A percentile compares a stretch with the other conserved stretches of the same genome.
phyloP scores from a whole-genome alignment of 2,888 invertebrate genomes.

The Ophioninae sp. region DNA sequence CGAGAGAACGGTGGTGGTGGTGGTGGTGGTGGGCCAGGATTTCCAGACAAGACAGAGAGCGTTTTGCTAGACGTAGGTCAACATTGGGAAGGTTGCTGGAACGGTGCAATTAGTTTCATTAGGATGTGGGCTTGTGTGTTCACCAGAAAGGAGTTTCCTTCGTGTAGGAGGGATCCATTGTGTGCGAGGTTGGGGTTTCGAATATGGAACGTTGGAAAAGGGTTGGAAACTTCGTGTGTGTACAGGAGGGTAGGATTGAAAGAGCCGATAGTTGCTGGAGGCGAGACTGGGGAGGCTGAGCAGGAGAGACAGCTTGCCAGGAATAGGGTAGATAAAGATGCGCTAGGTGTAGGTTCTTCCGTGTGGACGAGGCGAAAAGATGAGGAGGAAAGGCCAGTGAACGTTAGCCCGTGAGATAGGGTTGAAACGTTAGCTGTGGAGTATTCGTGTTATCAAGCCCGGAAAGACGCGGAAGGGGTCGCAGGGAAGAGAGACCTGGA shows the following conservation, averaged over 20 bases:
- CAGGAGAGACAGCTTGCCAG: neutral
- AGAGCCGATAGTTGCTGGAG: slow-evolving; percentile 2
- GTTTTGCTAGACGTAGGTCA: slow-evolving; percentile 59
- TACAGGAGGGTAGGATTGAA: slow-evolving; percentile 2
- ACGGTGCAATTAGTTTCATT: slow-evolving; percentile 64
- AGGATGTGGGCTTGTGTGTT: slow-evolving; percentile 54
- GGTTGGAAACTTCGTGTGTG: neutral
- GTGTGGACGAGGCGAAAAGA: neutral
- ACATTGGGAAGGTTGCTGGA: slow-evolving; percentile 56
- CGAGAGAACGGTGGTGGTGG: neutral
- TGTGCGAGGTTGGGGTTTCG: slow-evolving; percentile 2
- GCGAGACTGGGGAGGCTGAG: neutral
- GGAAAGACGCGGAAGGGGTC: slow-evolving; percentile 37
- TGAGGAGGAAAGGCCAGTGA: neutral
- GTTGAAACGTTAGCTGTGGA: neutral
- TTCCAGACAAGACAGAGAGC: slow-evolving; percentile 46
- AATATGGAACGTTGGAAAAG: neutral
- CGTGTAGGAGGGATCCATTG: slow-evolving; percentile 5
- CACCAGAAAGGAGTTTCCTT: slow-evolving; percentile 5
- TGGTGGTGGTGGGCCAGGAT: neutral
- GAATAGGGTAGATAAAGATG: slow-evolving; percentile 33
- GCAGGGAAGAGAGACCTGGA: slow-evolving; percentile 44
- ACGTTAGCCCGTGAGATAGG: neutral
- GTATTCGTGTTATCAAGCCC: slow-evolving; percentile 39
- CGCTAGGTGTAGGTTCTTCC: neutral